phyloP scores from a whole-genome alignment of 2,888 invertebrate species.

The Agonopterix arenella region DNA sequence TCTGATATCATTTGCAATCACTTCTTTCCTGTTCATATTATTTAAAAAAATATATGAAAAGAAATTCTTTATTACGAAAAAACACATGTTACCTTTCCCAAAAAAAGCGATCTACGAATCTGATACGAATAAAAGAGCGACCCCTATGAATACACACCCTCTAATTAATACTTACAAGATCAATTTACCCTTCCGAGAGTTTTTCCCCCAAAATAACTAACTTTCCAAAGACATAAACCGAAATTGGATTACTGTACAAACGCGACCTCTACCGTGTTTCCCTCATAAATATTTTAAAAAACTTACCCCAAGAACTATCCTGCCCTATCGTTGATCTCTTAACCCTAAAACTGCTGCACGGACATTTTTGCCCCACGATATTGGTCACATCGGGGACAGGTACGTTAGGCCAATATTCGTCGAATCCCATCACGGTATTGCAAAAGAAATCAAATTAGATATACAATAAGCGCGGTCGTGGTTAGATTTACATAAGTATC shows the following conservation, averaged over 20 bases:
- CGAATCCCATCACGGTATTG: slow-evolving; percentile 68
- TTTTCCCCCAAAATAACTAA: slow-evolving; percentile 58
- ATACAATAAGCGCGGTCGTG: slow-evolving; percentile 72
- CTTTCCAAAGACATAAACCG: slow-evolving; percentile 72
- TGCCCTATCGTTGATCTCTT: slow-evolving; percentile 60
- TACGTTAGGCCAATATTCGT: slow-evolving; percentile 66
- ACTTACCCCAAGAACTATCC: slow-evolving; percentile 51
- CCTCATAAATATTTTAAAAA: slow-evolving; percentile 73
- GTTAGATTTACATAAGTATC: slow-evolving; percentile 73
- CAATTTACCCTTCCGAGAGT: slow-evolving; percentile 46
- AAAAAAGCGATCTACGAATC: too few species aligned
- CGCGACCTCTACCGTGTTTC: slow-evolving; percentile 51
- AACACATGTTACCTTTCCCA: too few species aligned
- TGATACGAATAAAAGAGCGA: slow-evolving; percentile 1
- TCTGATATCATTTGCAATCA: too few species aligned
- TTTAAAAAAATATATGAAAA: too few species aligned
- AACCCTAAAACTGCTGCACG: slow-evolving; percentile 52
- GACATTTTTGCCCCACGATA: slow-evolving; percentile 51
- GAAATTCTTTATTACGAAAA: too few species aligned
- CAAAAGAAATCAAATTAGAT: slow-evolving; percentile 75
- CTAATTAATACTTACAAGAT: slow-evolving; percentile 67
- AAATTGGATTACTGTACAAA: slow-evolving; percentile 71
- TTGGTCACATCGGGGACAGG: slow-evolving; percentile 60
- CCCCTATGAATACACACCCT: slow-evolving; percentile 40
- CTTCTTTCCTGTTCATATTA: too few species aligned